Evolutionary conservation across 2,797 vertebrate species (phyloP).

Genomic region (Gastrophryne carolinensis): DNA sequence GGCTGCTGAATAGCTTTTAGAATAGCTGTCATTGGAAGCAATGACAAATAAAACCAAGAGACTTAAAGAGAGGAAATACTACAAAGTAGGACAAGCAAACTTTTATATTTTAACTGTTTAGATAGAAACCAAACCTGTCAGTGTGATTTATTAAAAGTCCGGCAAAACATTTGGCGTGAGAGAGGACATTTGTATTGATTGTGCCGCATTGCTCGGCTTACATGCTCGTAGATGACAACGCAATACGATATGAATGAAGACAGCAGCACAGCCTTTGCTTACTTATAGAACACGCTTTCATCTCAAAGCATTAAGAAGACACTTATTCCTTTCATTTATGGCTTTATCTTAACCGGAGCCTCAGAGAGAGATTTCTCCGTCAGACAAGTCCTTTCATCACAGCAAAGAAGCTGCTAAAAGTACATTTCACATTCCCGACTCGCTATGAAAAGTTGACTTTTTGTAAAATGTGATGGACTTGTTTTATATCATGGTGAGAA

Average conservation of each 20-base stretch:
- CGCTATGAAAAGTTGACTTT: neutral
- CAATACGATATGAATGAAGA: slow-evolving; percentile 21
- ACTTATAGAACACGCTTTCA: slow-evolving; percentile 19
- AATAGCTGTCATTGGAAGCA: too few species aligned
- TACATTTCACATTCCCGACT: neutral
- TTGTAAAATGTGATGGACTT: neutral
- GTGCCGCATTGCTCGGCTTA: slow-evolving; percentile 46
- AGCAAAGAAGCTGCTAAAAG: slow-evolving; percentile 1
- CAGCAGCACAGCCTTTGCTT: neutral
- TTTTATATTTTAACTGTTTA: too few species aligned
- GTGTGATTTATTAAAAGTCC: slow-evolving; percentile 34
- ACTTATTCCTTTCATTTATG: slow-evolving; percentile 44
- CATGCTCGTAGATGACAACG: slow-evolving; percentile 43
- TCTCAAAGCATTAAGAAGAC: slow-evolving; percentile 33
- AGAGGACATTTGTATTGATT: slow-evolving; percentile 42
- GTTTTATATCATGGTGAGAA: too few species aligned
- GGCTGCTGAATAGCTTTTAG: too few species aligned
- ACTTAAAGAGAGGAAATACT: too few species aligned
- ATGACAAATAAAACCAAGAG: too few species aligned
- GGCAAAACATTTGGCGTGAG: slow-evolving; percentile 9
- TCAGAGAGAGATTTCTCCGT: slow-evolving; percentile 53
- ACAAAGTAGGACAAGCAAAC: too few species aligned
- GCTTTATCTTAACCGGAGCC: slow-evolving; percentile 57
- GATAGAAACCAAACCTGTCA: too few species aligned
- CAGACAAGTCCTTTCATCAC: slow-evolving; percentile 47